Conservation (phyloP, 1,140 invertebrate genomes). For the Phthorimaea operculella region DNA sequence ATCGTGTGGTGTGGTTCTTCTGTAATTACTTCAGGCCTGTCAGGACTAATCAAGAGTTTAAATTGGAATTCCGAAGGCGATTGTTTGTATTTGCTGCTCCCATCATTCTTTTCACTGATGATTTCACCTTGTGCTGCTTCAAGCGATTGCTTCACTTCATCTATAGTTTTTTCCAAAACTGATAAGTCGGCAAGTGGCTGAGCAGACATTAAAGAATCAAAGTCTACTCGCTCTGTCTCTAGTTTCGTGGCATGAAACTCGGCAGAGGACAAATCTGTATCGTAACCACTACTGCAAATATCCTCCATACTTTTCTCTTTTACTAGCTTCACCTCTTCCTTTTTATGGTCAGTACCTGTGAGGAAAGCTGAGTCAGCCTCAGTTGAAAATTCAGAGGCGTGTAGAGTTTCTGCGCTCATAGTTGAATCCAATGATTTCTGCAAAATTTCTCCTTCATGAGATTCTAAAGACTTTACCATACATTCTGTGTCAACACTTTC, state of each 20-base stretch:
- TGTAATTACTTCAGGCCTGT: slow-evolving; percentile 62
- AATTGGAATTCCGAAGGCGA: slow-evolving; percentile 80
- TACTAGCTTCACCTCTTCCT: slow-evolving; percentile 56
- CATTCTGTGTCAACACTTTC: slow-evolving; percentile 66
- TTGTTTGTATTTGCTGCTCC: slow-evolving; percentile 71
- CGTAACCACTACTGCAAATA: slow-evolving; percentile 72
- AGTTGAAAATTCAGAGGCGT: slow-evolving; percentile 63
- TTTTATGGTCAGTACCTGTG: slow-evolving; percentile 57
- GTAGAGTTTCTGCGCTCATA: slow-evolving; percentile 63
- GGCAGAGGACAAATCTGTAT: slow-evolving; percentile 74
- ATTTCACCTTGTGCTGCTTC: slow-evolving; percentile 74
- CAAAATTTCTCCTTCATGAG: slow-evolving; percentile 61
- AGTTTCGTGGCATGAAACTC: slow-evolving; percentile 70
- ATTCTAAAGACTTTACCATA: slow-evolving; percentile 66
- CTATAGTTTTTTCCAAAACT: slow-evolving; percentile 72
- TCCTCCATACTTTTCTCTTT: slow-evolving; percentile 69
- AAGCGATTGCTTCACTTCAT: slow-evolving; percentile 76
- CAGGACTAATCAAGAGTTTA: slow-evolving; percentile 66
- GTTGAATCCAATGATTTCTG: slow-evolving; percentile 67
- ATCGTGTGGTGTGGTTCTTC: slow-evolving; percentile 51
- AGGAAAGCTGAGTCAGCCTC: slow-evolving; percentile 65
- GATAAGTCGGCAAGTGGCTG: slow-evolving; percentile 64
- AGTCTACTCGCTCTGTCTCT: slow-evolving; percentile 61
- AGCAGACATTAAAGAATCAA: slow-evolving; percentile 53
- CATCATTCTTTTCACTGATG: slow-evolving; percentile 71